A percentile compares a stretch with the other conserved stretches of the same genome.
These are phyloP conservation scores for Bruchidius siliquastri DNA, from an alignment of 2,888 invertebrate genomes.

Conservation along the genomic window DNA sequence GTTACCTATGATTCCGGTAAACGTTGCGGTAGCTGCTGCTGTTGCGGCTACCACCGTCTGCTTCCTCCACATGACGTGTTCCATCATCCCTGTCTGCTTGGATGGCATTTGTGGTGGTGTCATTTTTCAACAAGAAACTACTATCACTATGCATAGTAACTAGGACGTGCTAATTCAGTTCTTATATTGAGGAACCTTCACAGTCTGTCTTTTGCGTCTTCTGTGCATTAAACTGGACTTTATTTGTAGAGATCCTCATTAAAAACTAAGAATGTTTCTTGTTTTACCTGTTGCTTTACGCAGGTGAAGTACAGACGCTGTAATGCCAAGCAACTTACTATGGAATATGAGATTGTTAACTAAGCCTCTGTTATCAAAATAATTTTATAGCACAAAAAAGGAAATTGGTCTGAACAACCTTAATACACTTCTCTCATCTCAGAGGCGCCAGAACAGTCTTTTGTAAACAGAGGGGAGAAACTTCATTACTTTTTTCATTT, in stretches of 20 bases:
- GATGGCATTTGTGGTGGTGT: not conserved
- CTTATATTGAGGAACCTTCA: too few relatives aligned
- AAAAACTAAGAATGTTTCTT: too few relatives aligned
- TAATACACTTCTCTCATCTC: not conserved
- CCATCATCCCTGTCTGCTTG: not conserved
- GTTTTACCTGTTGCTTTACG: too few relatives aligned
- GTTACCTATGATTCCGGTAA: not conserved
- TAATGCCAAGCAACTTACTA: too few relatives aligned
- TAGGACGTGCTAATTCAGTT: too few relatives aligned
- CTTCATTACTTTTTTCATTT: slow-evolving; percentile 4
- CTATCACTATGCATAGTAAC: too few relatives aligned
- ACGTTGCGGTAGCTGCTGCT: not conserved
- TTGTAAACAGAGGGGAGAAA: slow-evolving; percentile 1
- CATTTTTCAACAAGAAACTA: not conserved
- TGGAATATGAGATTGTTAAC: too few relatives aligned
- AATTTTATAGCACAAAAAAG: not conserved
- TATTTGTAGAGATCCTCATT: too few relatives aligned
- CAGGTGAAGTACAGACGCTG: too few relatives aligned
- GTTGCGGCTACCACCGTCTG: slow-evolving; percentile 10
- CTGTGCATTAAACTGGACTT: too few relatives aligned
- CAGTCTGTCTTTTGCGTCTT: too few relatives aligned
- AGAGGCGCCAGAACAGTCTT: not conserved
- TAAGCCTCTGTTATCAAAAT: not conserved
- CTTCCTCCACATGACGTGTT: slow-evolving; percentile 22
- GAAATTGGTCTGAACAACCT: not conserved